A percentile compares a stretch with the other conserved stretches of the same genome.
Conservation (phyloP, 2,797 vertebrate species). For the Channa striata region DNA sequence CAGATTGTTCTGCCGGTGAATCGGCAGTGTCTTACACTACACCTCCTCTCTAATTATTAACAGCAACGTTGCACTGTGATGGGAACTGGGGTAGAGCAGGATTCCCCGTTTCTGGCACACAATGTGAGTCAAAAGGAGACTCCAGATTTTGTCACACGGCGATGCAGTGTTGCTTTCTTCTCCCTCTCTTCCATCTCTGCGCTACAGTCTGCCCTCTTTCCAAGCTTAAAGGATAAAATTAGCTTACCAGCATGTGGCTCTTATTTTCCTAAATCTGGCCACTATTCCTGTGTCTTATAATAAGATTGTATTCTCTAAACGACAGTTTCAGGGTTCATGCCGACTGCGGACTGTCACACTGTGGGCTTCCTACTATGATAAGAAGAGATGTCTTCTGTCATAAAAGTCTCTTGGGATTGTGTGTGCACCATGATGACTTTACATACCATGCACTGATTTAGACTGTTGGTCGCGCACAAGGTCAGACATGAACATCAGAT, state of each 20-base stretch:
- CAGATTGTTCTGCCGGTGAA: conserved; percentile 65
- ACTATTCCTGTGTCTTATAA: background rate
- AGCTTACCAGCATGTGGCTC: too few species aligned
- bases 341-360: background rate
- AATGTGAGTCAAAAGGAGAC: conserved; percentile 29
- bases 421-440: too few species aligned
- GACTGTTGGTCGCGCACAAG: too few species aligned
- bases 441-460: too few species aligned
- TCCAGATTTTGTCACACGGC: conserved; percentile 5
- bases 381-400: too few species aligned
- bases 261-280: background rate
- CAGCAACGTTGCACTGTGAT: conserved; percentile 34
- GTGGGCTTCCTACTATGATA: too few species aligned
- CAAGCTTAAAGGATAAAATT: background rate
- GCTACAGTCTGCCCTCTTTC: background rate
- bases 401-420: too few species aligned
- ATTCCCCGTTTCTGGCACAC: conserved; percentile 25
- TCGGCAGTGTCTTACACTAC: conserved; percentile 32
- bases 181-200: background rate
- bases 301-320: background rate
- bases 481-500: too few species aligned
- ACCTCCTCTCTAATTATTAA: conserved; percentile 61
- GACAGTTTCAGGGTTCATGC: background rate
- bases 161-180: conserved; percentile 21
- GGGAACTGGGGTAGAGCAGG: conserved; percentile 24